phyloP scores from a whole-genome alignment of 2,797 vertebrate species.

The Cuculus canorus region DNA sequence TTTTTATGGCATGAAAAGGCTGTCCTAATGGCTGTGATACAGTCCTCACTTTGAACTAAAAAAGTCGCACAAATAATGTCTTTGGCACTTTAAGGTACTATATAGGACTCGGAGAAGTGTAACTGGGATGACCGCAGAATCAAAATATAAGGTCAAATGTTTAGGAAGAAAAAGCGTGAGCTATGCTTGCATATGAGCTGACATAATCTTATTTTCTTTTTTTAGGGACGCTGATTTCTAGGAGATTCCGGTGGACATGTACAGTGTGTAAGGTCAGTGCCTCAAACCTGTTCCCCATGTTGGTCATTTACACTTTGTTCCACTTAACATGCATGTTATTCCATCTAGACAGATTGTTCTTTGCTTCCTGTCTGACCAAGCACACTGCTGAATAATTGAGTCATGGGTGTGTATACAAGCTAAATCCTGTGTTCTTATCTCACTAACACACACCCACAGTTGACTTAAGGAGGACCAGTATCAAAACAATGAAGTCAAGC shows the following conservation, averaged over 20 bases:
- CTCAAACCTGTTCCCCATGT: accelerated
- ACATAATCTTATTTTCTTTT: neutral
- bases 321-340: neutral
- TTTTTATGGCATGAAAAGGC: neutral
- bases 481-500: neutral
- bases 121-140: neutral
- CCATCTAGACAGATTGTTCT: neutral
- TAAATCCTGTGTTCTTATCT: conserved; percentile 19
- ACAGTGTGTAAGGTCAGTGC: conserved; percentile 6
- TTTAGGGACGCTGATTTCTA: neutral
- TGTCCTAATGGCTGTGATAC: neutral
- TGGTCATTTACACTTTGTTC: neutral
- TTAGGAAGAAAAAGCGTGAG: neutral
- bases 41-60: neutral
- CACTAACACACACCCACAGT: neutral
- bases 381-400: conserved; percentile 16
- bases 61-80: neutral
- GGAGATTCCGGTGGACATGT: neutral
- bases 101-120: neutral
- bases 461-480: conserved; percentile 23
- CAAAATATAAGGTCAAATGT: neutral
- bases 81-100: neutral
- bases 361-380: conserved; percentile 10
- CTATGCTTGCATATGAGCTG: neutral
- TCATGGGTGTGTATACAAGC: neutral